phyloP scores from a whole-genome alignment of 2,888 invertebrate genomes.

The Cryptocephalus primarius region DNA sequence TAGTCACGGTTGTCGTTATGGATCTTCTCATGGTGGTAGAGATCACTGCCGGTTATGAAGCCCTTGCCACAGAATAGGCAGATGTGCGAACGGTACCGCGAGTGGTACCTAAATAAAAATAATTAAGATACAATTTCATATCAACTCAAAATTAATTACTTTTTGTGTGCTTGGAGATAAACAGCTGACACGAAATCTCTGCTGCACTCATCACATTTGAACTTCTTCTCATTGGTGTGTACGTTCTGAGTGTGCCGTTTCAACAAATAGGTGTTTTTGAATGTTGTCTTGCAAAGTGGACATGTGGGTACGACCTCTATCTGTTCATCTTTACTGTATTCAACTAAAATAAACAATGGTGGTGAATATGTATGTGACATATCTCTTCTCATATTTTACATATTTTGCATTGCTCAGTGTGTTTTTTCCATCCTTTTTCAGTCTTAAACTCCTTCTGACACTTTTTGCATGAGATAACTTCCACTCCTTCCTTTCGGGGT shows the following conservation, averaged over 20 bases:
- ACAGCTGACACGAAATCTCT: slow-evolving; percentile 28
- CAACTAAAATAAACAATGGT: neutral
- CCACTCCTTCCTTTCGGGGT: slow-evolving; percentile 1
- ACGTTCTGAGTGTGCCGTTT: slow-evolving; percentile 27
- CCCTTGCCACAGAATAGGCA: slow-evolving; percentile 38
- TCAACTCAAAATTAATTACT: slow-evolving; percentile 9
- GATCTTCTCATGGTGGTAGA: slow-evolving; percentile 32
- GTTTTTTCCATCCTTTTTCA: no score
- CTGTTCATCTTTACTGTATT: slow-evolving; percentile 3
- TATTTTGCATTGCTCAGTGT: neutral
- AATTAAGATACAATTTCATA: no score
- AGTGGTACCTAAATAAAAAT: slow-evolving; percentile 18
- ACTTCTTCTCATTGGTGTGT: slow-evolving; percentile 28
- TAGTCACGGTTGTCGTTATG: slow-evolving; percentile 30
- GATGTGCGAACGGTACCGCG: slow-evolving; percentile 25
- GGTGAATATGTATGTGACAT: neutral
- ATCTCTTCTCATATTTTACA: slow-evolving; percentile 2
- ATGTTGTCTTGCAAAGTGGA: slow-evolving; percentile 20
- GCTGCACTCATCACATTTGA: slow-evolving; percentile 26
- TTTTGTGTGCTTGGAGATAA: slow-evolving; percentile 29
- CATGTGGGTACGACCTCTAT: slow-evolving; percentile 11
- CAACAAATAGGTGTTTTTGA: slow-evolving; percentile 26
- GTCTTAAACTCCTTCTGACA: no score
- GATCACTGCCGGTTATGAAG: slow-evolving; percentile 29
- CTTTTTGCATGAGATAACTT: neutral